These are phyloP conservation scores for Dasysyrphus tricinctus DNA, from an alignment of 2,888 invertebrate genomes.

Conservation along the genomic window DNA sequence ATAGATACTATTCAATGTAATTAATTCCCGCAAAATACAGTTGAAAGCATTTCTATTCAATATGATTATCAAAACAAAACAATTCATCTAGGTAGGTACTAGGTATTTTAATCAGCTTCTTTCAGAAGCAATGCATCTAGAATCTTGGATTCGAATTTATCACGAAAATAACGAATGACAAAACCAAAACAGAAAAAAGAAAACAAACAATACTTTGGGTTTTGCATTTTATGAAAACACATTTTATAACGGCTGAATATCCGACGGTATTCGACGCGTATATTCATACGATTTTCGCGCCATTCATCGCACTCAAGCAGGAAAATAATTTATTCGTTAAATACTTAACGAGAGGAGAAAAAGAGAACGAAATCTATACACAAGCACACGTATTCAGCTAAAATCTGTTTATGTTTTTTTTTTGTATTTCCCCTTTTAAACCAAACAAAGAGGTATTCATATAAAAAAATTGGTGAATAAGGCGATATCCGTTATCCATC, in stretches of 20 bases:
- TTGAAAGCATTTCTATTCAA: not conserved
- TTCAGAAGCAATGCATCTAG: not conserved
- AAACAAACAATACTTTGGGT: conserved; percentile 56
- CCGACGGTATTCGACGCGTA: conserved; percentile 39
- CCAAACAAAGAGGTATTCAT: not conserved
- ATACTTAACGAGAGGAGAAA: conserved; percentile 29
- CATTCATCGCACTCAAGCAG: conserved; percentile 21
- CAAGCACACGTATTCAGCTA: conserved; percentile 24
- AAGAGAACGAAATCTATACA: not conserved
- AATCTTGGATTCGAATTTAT: conserved; percentile 18
- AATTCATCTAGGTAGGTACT: not conserved
- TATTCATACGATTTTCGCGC: not conserved
- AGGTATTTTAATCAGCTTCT: not conserved
- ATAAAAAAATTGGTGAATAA: not conserved
- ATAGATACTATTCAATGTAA: too few species aligned
- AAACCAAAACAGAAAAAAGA: conserved; percentile 54
- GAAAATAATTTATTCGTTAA: conserved; percentile 30
- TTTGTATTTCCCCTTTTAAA: not conserved
- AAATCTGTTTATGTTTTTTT: not conserved
- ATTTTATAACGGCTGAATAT: conserved; percentile 51
- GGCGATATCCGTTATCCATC: not conserved
- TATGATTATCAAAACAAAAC: not conserved
- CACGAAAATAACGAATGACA: conserved; percentile 26
- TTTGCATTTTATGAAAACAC: conserved; percentile 10
- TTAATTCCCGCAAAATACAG: not conserved